Conservation (phyloP, 64 coral and sea anemone genomes). For the Actinia tenebrosa region DNA sequence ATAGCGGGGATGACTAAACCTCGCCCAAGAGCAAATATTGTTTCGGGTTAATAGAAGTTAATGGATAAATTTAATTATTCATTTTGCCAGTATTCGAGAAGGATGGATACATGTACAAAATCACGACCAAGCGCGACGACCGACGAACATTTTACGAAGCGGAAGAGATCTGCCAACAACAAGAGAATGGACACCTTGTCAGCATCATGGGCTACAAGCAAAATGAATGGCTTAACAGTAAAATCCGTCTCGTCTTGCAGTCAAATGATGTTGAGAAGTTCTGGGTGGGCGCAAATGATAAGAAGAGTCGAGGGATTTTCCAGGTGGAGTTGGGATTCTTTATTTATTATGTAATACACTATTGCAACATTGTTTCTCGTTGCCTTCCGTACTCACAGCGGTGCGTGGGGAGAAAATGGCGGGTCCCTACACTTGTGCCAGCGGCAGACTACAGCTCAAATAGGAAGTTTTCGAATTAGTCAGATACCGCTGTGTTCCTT, state of each 20-base stretch:
- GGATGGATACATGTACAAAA: background rate
- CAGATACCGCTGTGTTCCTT: no score
- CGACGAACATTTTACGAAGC: slow-evolving; percentile 16
- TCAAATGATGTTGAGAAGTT: background rate
- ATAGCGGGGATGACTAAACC: no score
- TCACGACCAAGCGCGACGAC: background rate
- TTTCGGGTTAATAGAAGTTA: no score
- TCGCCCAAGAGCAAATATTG: no score
- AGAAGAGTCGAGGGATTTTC: background rate
- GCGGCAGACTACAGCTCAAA: no score
- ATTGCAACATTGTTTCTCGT: no score
- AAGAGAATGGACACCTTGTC: background rate
- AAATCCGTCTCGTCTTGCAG: background rate
- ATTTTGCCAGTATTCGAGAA: background rate
- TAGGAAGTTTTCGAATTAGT: no score
- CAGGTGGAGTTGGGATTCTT: background rate
- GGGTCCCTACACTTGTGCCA: no score
- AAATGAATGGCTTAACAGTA: background rate
- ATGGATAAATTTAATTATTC: background rate
- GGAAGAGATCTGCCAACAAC: background rate
- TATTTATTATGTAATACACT: no score
- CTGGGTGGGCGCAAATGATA: slow-evolving; percentile 8
- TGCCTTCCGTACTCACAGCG: no score
- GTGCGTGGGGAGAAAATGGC: no score
- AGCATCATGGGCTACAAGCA: background rate